Base-by-base conservation (phyloP, 2,797 vertebrate genomes). In the Thunnus albacares region DNA sequence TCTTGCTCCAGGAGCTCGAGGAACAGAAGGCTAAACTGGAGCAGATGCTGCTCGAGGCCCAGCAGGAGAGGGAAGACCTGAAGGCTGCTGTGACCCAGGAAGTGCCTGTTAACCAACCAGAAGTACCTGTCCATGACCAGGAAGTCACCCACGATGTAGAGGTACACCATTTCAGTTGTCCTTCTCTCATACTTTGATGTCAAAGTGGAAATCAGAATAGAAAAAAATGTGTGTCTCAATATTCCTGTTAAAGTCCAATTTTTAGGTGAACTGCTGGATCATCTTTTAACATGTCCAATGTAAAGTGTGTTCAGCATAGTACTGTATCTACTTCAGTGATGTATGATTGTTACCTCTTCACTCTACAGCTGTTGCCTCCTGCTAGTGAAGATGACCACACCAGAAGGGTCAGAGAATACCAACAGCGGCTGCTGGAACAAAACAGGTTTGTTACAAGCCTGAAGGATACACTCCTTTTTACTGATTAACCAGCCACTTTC, bases 351-450 rank as follows among this genome's bases (percentile, higher is more conserved):
- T 26, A 1, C 28, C 8, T 71, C 28, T 80, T 8, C 55, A 7
- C 38, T 67, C 52, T 60, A 6, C 89, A 94, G 87, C 51, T 15
- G 4, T 14, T 38, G 28, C 30, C 60, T 38, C 12, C 74, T 56
- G 62, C 88, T 17, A 79, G 67, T 80, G 93, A 95, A 73, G 92
- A 90, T 4, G 82, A 77, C 24, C 95, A 93, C 59, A 91, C 86
- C 58, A 89, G 88, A 77, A 87, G 83, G 55, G 93, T 98, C 52
- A 93, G 1, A 84, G 84, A 94, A 85, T 97, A 97, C 84, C 97
- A 99, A 13, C 96, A 94, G 41, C 90, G 71, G 20, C 96, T 99
- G 71, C 79, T 99, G 24, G 91, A 97, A 52, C 98, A 97, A 71
- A 98, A 96, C 89, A 83, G 92, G 95, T 96, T 8, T 7, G 87